Base-by-base conservation (phyloP, 2,888 invertebrate genomes). In the Tetragonula carbonaria region DNA sequence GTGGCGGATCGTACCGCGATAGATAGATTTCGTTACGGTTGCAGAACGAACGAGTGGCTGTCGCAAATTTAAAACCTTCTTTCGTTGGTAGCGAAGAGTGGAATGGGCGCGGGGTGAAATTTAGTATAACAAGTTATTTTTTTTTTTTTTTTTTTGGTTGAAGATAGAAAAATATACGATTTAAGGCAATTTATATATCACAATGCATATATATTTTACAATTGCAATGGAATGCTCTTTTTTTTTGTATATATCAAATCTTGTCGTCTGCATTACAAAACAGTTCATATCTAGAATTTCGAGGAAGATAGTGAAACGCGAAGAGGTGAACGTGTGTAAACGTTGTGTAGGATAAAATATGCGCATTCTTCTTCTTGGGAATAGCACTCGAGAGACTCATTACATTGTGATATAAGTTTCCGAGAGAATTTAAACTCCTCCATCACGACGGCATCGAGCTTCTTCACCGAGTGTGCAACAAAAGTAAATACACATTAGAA, bases 391-490 rank as follows among this genome's bases (percentile, higher is more conserved):
- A 6, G 66, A 23, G 74, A 18, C 66, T 66, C 66, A 18, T 74
- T 45, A 55, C 28, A 21, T 28, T 14, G 62, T 76, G 50, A 50
- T 67, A 59, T 59, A 68, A 68, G 28, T 59, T 68, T 59, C 5
- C 50, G 21, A 66, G 45, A 21, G 28, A 59, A 28, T 59, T 67
- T 33, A 5, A 59, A 33, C 51, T 68, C 28, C 59, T 59, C 8
- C 53, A 33, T 2, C 13, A 21, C 23, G 18, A 2, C 16, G 4
- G 5, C 11, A 57, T 33, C 18, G 3, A 11, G 18, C 21, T 50
- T 14, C 50, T 59, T 28, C 11, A 3, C 5, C 0, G 4, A 28
- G 4, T 11, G 18, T 13, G 11, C 18, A 33, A 51, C 5, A 11
- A 18, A 59, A 59, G n/a, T 38, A 33, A 38, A n/a, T 4, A n/a